Conservation (phyloP, 1,140 invertebrate genomes). For the Lutraria rhynchaena region DNA sequence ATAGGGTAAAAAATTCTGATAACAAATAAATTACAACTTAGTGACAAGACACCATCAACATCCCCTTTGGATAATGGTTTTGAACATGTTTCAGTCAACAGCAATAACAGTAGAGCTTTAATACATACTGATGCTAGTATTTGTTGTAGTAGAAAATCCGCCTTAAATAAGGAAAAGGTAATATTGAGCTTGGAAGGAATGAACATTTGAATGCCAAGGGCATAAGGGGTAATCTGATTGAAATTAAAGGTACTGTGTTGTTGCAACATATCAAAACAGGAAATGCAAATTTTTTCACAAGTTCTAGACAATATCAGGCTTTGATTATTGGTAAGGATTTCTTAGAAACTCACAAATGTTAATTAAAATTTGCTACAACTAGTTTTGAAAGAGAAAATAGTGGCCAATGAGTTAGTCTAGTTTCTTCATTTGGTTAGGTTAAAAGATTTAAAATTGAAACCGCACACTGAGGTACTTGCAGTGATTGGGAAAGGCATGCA, state of each 20-base stretch:
- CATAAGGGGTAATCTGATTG: no score
- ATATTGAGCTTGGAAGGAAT: no score
- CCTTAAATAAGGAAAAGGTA: background rate
- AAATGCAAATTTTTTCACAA: background rate
- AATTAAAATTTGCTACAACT: constrained; percentile 9
- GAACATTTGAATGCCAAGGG: no score
- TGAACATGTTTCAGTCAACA: background rate
- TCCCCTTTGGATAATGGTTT: no score
- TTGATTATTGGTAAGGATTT: constrained; percentile 29
- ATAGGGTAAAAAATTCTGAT: background rate
- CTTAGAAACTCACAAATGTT: constrained; percentile 31
- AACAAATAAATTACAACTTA: no score
- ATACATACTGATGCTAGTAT: constrained; percentile 7
- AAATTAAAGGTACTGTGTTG: no score
- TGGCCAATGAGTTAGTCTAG: background rate
- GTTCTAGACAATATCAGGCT: constrained; percentile 10
- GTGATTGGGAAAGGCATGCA: no score
- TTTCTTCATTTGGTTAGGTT: constrained; percentile 15
- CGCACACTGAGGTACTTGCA: background rate
- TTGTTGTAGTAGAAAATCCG: constrained; percentile 36
- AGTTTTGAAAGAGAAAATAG: constrained; percentile 6
- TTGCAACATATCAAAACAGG: background rate
- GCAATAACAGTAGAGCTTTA: no score
- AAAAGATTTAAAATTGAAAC: background rate
- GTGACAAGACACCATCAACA: no score